A percentile compares a stretch with the other conserved stretches of the same genome.
Conservation (phyloP, 2,113 vertebrate species). For the Neolamprologus longior region DNA sequence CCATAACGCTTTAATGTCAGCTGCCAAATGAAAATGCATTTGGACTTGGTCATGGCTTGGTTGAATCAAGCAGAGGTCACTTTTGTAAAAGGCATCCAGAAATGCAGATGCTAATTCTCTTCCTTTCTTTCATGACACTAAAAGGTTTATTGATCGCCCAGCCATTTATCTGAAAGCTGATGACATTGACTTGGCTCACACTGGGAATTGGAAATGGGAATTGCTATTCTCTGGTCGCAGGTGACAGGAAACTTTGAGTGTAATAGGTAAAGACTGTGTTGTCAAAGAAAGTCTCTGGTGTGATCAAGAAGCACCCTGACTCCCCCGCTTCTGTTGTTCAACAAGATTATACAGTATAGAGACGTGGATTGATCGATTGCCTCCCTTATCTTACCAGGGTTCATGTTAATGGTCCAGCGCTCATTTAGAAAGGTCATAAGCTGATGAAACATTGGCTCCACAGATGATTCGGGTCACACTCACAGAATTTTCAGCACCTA, state of each 20-base stretch:
- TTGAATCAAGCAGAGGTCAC: background rate
- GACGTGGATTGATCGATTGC: background rate
- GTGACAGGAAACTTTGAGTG: background rate
- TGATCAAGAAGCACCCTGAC: conserved; percentile 15
- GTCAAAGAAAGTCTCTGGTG: background rate
- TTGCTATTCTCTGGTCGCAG: background rate
- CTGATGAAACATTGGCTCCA: background rate
- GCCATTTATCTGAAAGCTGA: background rate
- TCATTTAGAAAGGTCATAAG: background rate
- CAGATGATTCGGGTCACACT: background rate
- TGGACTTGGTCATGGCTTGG: background rate
- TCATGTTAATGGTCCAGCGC: background rate
- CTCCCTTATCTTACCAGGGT: background rate
- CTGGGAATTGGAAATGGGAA: conserved; percentile 10
- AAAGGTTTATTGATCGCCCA: conserved; percentile 15
- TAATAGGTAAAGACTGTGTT: background rate
- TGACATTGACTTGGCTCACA: conserved; percentile 8
- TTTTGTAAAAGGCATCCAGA: background rate
- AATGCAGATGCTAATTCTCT: background rate
- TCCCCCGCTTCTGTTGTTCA: background rate
- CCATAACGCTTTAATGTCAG: background rate
- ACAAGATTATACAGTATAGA: background rate
- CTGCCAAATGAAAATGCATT: background rate
- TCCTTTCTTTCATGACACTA: background rate
- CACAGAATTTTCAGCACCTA: background rate